Evolutionary conservation across 2,797 vertebrate species (phyloP), one percentile per base, ranked within the genome.

Genomic region (Eptatretus atami): DNA sequence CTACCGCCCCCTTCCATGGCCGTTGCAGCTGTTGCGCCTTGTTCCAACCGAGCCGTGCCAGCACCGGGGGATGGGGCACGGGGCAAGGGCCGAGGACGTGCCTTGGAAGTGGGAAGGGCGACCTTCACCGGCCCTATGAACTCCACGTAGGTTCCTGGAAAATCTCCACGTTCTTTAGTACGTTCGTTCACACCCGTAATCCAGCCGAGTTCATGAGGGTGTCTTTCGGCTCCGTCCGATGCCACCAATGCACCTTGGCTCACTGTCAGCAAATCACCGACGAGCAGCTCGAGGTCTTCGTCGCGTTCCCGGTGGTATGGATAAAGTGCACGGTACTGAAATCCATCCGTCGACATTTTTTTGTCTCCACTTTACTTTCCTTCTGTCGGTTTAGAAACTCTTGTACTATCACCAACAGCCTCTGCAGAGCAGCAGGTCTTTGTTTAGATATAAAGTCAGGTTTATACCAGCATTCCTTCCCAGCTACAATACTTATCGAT

Each of bases 71-170:
- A 25, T 12, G 77, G 77, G 0, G 75, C 72, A 1, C 74, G 76
- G 0, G 78, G 75, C 0, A 74, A 70, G 5, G 77, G 77, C 71
- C 77, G 67, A 53, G 75, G 66, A 72, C 78, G 76, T 66, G 77
- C 67, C 68, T 81, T 82, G 9, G 68, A 1, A 10, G 64, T 12
- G 1, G 70, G 0, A 10, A 69, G 13, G 52, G 69, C 67, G 1
- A 69, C 13, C 31, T 73, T 73, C 8, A 75, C 2, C 1, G 70
- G 73, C 10, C 77, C 78, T 53, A 79, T 71, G 61, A 79, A 80
- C 71, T 84, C 79, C 74, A 81, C 79, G 68, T 78, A 82, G 14
- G 79, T 80, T 67, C 80, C 76, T 0, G 80, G 82, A 65, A 82
- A 82, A 74, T 79, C 69, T 1, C 79, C 80, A 10, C 72, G 75